phyloP scores from a whole-genome alignment of 2,888 invertebrate species.

The Ypsolopha scabrella region DNA sequence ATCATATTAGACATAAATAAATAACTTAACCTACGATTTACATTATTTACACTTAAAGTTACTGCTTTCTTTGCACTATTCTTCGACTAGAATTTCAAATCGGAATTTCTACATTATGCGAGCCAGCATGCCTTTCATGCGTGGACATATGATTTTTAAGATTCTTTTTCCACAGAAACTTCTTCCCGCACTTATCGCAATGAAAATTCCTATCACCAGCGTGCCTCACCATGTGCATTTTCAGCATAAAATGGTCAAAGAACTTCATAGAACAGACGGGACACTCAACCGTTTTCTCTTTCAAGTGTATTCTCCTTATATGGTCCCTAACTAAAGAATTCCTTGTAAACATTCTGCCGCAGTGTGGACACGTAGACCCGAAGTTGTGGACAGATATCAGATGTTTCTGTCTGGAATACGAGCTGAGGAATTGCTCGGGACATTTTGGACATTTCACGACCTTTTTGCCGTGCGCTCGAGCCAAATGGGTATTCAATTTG shows the following conservation, averaged over 20 bases:
- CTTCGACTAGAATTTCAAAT: neutral
- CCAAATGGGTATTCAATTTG: slow-evolving; percentile 32
- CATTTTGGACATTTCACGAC: slow-evolving; percentile 33
- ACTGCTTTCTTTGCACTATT: neutral
- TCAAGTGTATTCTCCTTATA: slow-evolving; percentile 37
- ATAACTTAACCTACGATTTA: neutral
- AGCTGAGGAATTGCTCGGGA: slow-evolving; percentile 35
- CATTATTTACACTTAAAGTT: neutral
- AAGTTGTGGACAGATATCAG: slow-evolving; percentile 29
- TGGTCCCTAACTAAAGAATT: slow-evolving; percentile 45
- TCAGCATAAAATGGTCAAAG: slow-evolving; percentile 37
- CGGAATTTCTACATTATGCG: neutral
- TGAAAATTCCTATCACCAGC: slow-evolving; percentile 36
- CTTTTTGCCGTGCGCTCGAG: slow-evolving; percentile 33
- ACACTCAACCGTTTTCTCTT: slow-evolving; percentile 48
- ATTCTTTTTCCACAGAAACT: slow-evolving; percentile 51
- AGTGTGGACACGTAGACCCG: slow-evolving; percentile 41
- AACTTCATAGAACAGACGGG: slow-evolving; percentile 37
- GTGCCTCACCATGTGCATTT: slow-evolving; percentile 48
- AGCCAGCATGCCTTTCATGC: neutral
- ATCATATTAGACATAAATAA: no score
- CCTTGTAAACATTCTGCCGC: slow-evolving; percentile 36
- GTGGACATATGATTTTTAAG: slow-evolving; percentile 40
- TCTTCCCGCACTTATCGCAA: slow-evolving; percentile 50
- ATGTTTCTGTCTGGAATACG: slow-evolving; percentile 37